Base-by-base conservation (phyloP, 2,113 vertebrate genomes). In the Chloebia gouldiae region DNA sequence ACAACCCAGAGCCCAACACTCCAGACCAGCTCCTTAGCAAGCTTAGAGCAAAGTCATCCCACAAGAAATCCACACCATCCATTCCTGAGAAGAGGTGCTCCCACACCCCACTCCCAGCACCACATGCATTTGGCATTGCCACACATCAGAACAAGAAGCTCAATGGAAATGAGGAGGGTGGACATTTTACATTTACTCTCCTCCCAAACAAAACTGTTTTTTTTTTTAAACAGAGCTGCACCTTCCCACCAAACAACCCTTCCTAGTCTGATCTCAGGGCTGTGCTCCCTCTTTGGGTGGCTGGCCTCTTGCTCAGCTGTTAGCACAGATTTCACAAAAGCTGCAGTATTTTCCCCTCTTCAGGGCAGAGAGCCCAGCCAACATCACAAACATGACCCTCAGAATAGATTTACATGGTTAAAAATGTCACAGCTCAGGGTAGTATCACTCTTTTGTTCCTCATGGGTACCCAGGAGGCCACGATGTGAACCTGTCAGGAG, bases 311-410 rank as follows among this genome's bases (percentile, higher is more conserved):
- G n/a, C 10, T 31, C 71, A 59, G 71, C 33, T 0, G 0, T 35
- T 30, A 56, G 70, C 35, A 61, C 21, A 63, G 16, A 13, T 85
- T 79, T 57, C 39, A 37, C 68, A 53, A 54, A 8, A 61, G 10
- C 17, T 45, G 35, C 42, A 70, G 33, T 20, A 7, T 42, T 78
- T 63, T 35, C 22, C 24, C 37, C n/a, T 51, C 16, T 8, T 44
- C 39, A 24, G 11, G 31, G 51, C 47, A 53, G 4, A 63, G 2
- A 81, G 23, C 35, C 25, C 50, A 73, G 69, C 24, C 54, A 90
- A n/a, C 20, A 49, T 5, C 45, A 40, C 1, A 2, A 66, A 49
- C 19, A 4, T 0, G 1, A 23, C 31, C 45, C 56, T 79, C 59
- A 82, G 33, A 24, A 16, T 39, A 53, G 35, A 68, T 54, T 86